These are phyloP conservation scores for Falco peregrinus DNA, from an alignment of 2,797 vertebrate species.

Conservation along the genomic window DNA sequence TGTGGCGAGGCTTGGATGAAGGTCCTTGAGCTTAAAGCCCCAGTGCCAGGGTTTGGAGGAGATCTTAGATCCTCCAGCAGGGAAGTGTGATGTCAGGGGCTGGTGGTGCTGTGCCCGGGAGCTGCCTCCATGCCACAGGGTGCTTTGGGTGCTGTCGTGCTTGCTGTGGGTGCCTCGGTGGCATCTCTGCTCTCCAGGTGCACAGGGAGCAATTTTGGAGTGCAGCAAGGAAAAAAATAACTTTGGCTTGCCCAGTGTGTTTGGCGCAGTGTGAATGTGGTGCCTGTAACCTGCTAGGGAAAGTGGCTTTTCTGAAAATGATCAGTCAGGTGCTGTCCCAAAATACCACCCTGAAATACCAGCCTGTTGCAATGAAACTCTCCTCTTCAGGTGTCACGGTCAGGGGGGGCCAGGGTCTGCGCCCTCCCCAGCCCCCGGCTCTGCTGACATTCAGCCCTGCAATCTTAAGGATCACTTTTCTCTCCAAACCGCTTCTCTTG, in stretches of 20 bases:
- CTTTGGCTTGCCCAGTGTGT: neutral
- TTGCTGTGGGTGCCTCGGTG: neutral
- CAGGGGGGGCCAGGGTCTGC: neutral
- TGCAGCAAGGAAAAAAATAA: neutral
- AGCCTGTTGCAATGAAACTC: neutral
- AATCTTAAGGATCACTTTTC: neutral
- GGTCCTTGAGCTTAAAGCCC: neutral
- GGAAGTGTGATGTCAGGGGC: neutral
- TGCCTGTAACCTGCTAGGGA: neutral
- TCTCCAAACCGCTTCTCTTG: neutral
- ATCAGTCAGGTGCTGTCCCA: neutral
- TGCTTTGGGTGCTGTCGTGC: accelerated
- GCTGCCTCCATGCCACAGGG: neutral
- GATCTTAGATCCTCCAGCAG: neutral
- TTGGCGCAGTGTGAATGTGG: neutral
- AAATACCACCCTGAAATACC: neutral
- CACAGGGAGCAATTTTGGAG: neutral
- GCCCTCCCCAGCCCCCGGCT: neutral
- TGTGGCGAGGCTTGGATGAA: neutral
- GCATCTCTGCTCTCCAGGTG: neutral
- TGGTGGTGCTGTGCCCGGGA: neutral
- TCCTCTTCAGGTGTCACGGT: neutral
- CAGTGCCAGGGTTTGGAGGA: neutral
- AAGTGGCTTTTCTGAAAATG: neutral
- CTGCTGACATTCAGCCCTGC: neutral